Conservation (phyloP, 2,888 invertebrate genomes). For the Gymnoscelis rufifasciata region DNA sequence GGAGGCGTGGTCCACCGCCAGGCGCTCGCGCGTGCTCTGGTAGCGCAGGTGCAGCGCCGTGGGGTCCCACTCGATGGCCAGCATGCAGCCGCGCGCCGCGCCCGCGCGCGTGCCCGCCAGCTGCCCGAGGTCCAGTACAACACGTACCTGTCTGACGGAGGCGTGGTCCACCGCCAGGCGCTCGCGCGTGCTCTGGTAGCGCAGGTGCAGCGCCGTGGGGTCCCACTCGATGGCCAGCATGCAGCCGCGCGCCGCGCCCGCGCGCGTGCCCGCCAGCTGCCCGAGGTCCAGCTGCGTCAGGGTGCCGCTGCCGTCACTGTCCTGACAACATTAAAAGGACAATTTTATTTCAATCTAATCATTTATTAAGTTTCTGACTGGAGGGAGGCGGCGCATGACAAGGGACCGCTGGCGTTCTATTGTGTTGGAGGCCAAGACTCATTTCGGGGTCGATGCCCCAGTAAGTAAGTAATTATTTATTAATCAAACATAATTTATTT, state of each 20-base stretch:
- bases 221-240: constrained; percentile 95
- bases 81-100: constrained; percentile 40
- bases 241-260: constrained; percentile 32
- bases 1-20: constrained; percentile 7
- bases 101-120: constrained; percentile 24
- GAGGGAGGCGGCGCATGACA: too few species aligned
- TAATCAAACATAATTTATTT: too few species aligned
- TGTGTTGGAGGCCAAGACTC: too few species aligned
- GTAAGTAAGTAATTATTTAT: too few species aligned
- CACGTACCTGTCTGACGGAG: constrained; percentile 9
- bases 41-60: constrained; percentile 91
- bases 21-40: constrained; percentile 85
- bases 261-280: constrained; percentile 24
- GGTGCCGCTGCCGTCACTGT: constrained; percentile 10
- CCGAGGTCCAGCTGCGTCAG: constrained; percentile 29
- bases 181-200: constrained; percentile 89
- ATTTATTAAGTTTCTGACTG: too few species aligned
- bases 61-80: constrained; percentile 84
- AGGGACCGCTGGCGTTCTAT: too few species aligned
- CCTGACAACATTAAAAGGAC: too few species aligned
- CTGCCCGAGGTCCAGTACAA: constrained; percentile 25
- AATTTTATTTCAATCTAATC: too few species aligned
- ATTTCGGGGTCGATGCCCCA: too few species aligned
- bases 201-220: constrained; percentile 93
- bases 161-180: constrained; percentile 7